Evolutionary conservation across 1,140 invertebrate genomes (phyloP).

Genomic region (Drosophila busckii): DNA sequence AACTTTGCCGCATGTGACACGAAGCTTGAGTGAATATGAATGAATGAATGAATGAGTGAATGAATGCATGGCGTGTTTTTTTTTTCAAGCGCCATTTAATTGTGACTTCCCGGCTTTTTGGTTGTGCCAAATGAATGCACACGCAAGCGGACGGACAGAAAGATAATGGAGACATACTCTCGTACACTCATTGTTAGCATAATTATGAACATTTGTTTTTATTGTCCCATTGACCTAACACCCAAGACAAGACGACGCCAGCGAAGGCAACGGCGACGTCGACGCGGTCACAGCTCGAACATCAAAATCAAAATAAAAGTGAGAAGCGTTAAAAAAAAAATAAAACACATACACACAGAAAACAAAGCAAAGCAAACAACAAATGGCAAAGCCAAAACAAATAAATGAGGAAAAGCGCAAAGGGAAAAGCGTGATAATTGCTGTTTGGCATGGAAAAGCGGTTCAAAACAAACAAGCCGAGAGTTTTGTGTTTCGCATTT

Average conservation of each 20-base stretch:
- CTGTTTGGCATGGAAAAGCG: slow-evolving; percentile 19
- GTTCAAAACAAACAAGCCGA: slow-evolving; percentile 23
- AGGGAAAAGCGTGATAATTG: slow-evolving; percentile 28
- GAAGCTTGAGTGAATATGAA: slow-evolving; percentile 50
- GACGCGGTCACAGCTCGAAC: slow-evolving; percentile 12
- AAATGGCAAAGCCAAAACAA: too few species aligned
- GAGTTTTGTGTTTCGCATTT: slow-evolving; percentile 4
- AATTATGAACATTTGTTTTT: slow-evolving; percentile 45
- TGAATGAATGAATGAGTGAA: slow-evolving; percentile 25
- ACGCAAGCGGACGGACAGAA: background rate
- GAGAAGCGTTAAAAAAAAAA: slow-evolving; percentile 14
- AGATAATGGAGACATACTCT: background rate
- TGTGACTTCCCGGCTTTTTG: background rate
- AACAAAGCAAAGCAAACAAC: too few species aligned
- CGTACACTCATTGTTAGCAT: slow-evolving; percentile 10
- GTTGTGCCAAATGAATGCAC: slow-evolving; percentile 1
- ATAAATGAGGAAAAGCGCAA: too few species aligned
- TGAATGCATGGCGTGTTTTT: slow-evolving; percentile 11
- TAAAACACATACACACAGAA: background rate
- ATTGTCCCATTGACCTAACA: slow-evolving; percentile 75
- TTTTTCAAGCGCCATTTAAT: slow-evolving; percentile 32
- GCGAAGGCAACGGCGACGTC: too few species aligned
- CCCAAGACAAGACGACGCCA: slow-evolving; percentile 32
- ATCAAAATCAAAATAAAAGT: slow-evolving; percentile 61
- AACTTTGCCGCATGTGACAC: slow-evolving; percentile 40